Evolutionary conservation across 2,888 invertebrate species (phyloP).

Genomic region (Malacosoma neustria): DNA sequence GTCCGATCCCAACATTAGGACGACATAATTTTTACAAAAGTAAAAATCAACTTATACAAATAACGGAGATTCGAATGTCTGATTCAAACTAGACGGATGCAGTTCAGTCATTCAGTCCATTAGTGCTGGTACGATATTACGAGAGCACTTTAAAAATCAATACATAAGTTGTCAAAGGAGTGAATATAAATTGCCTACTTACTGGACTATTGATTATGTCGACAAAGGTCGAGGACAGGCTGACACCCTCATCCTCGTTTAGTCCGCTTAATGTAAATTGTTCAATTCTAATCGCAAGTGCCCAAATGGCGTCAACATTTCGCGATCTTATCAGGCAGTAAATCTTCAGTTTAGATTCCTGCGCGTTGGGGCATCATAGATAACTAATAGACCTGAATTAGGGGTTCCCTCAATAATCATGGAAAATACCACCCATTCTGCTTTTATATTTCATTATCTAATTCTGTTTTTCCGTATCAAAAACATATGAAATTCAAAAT

Average conservation of each 20-base stretch:
- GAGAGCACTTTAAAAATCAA: conserved; percentile 7
- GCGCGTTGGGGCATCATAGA: conserved; percentile 41
- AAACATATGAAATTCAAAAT: no score
- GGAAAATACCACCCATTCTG: conserved; percentile 22
- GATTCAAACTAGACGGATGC: no score
- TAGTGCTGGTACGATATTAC: no score
- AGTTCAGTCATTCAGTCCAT: no score
- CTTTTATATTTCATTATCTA: no score
- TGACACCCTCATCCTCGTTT: conserved; percentile 18
- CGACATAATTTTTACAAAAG: no score
- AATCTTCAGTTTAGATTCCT: conserved; percentile 52
- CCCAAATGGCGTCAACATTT: conserved; percentile 66
- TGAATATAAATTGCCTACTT: conserved; percentile 62
- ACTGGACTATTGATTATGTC: conserved; percentile 37
- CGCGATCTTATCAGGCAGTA: conserved; percentile 53
- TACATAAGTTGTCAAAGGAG: conserved; percentile 24
- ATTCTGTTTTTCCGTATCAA: no score
- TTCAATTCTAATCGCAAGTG: conserved; percentile 51
- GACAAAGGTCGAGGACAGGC: conserved; percentile 59
- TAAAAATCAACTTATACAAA: no score
- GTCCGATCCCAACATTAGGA: no score
- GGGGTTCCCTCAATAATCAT: conserved; percentile 37
- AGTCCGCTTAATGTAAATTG: conserved; percentile 52
- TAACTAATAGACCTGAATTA: conserved; percentile 56
- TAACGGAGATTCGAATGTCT: no score